Base-by-base conservation (phyloP, 2,113 vertebrate genomes). In the Ptyas mucosa region DNA sequence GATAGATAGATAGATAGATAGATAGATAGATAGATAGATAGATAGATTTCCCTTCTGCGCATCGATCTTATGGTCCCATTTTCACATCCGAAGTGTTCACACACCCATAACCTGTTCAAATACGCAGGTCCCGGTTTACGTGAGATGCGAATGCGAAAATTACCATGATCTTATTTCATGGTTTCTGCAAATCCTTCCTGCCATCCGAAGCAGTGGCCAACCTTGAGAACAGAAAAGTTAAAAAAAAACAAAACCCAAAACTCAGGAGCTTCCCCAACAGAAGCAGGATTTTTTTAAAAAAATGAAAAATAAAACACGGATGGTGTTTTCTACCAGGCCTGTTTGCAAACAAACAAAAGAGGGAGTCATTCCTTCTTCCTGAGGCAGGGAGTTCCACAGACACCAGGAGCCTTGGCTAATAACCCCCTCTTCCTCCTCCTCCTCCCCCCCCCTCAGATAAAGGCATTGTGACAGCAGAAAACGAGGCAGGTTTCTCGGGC, bases 351-450 rank as follows among this genome's bases (percentile, higher is more conserved):
- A 15, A n/a, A 29, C 61, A n/a, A 69, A 6, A 8, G 6, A 0
- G 3, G 34, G 69, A 34, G 29, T 1, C 2, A 3, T 75, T 75
- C 69, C 69, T 18, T 18, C 29, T 34, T 75, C 69, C 69, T 34
- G 64, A 34, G 64, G n/a, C 64, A 18, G 64, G 64, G 69, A 75
- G 69, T 75, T 75, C 69, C 69, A 75, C 6, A 34, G 69, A 75
- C n/a, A 8, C n/a, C n/a, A 75, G 69, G 29, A 69, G 61, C 9
- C 9, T 61, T 61, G 24, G 58, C 4, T 64, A 64, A 64, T 64
- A 29, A 29, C 26, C 1, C 3, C 26, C 23, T 1, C 8, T 23
- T 2, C 54, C 55, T 4, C 5, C 43, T 46, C 1, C 26, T 0
- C 3, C 26, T 8, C 1, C 55, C 23, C 3, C 23, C 23, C 3